Conservation (phyloP, 53 echinoderm and acorn worm genomes). For the Crossaster papposus region DNA sequence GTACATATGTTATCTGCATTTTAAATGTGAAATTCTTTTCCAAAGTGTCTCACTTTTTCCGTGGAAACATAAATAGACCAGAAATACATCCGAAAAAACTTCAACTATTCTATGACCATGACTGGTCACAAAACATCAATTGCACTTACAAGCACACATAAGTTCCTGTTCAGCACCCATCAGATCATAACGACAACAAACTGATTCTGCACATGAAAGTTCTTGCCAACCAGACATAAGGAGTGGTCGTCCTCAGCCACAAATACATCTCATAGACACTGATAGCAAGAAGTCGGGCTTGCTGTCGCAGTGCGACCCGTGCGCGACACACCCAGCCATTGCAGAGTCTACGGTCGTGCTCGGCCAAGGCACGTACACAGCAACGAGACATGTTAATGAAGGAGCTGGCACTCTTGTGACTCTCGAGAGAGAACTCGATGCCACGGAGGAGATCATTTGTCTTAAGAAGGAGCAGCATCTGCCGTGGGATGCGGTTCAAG, state of each 20-base stretch:
- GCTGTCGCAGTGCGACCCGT: conserved; percentile 61
- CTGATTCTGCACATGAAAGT: conserved; percentile 29
- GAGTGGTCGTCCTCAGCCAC: conserved; percentile 47
- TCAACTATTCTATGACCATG: too few relatives aligned
- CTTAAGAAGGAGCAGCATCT: conserved; percentile 96
- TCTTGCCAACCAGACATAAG: conserved; percentile 16
- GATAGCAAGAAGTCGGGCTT: conserved; percentile 72
- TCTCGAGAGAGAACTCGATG: conserved; percentile 82
- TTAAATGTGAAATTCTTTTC: too few relatives aligned
- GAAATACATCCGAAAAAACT: too few relatives aligned
- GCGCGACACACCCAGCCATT: conserved; percentile 58
- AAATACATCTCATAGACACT: conserved; percentile 79
- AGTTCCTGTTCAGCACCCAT: background rate
- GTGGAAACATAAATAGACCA: too few relatives aligned
- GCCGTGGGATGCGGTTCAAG: conserved; percentile 86
- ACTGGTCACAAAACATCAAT: too few relatives aligned
- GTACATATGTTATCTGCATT: too few relatives aligned
- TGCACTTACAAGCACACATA: too few relatives aligned
- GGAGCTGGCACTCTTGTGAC: conserved; percentile 90
- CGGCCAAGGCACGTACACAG: conserved; percentile 85
- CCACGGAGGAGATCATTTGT: conserved; percentile 96
- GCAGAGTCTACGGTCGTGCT: conserved; percentile 65
- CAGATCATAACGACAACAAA: conserved; percentile 29
- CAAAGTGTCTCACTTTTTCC: too few relatives aligned
- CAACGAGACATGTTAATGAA: conserved; percentile 98